A percentile compares a stretch with the other conserved stretches of the same genome.
Evolutionary conservation across 2,888 invertebrate genomes (phyloP).

Genomic region (Craniophora ligustri): DNA sequence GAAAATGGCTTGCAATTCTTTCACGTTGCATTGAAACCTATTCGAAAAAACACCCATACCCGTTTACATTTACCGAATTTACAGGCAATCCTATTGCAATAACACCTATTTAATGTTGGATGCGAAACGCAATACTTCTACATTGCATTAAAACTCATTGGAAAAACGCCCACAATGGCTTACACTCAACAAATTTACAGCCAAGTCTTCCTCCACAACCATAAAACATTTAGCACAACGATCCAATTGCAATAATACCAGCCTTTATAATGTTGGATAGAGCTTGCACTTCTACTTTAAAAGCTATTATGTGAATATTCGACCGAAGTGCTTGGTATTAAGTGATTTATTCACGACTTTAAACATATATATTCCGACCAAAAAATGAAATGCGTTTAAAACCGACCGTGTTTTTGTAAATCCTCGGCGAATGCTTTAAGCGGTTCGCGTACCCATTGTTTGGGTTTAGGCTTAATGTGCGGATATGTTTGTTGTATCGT

Average conservation of each 20-base stretch:
- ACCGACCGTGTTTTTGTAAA: conserved; percentile 43
- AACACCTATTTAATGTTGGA: too few species aligned
- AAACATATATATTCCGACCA: conserved; percentile 30
- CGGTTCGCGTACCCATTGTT: conserved; percentile 20
- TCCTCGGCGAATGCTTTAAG: conserved; percentile 39
- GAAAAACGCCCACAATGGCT: conserved; percentile 5
- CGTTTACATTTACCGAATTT: too few species aligned
- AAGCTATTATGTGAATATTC: conserved; percentile 39
- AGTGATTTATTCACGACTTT: conserved; percentile 46
- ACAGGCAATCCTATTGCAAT: too few species aligned
- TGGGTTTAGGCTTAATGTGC: conserved; percentile 35
- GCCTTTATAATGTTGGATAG: conserved; percentile 43
- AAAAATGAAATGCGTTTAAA: conserved; percentile 52
- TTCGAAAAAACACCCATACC: too few species aligned
- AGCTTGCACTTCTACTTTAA: conserved; percentile 25
- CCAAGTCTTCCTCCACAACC: conserved; percentile 24
- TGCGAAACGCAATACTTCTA: background rate
- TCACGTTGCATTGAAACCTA: too few species aligned
- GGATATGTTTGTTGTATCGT: conserved; percentile 13
- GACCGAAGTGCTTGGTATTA: conserved; percentile 45
- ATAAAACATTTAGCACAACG: conserved; percentile 41
- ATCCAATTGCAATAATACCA: conserved; percentile 29
- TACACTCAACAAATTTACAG: conserved; percentile 15
- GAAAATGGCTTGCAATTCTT: too few species aligned
- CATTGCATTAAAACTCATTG: background rate